Base-by-base conservation (phyloP, 37 sponge, comb jelly and placozoan genomes). In the Bolinopsis microptera region DNA sequence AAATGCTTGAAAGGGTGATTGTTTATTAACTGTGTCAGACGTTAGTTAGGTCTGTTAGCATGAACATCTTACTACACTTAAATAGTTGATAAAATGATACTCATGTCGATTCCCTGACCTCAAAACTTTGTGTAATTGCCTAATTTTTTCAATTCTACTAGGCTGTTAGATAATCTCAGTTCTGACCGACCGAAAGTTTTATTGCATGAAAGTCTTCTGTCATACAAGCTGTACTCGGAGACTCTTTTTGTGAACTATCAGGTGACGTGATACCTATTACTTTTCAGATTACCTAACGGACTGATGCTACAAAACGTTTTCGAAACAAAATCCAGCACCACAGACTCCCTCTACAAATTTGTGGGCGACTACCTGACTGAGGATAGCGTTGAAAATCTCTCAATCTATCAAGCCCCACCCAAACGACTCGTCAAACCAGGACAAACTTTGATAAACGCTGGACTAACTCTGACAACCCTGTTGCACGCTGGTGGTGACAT, bases 281-380 rank as follows among this genome's bases (percentile, higher is more conserved):
- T 80, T 27, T 39, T 24, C 90, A 86, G 90, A 41, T 86, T 86
- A 2, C 90, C 61, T 23, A 41, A 86, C 36, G 90, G 90, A 25
- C 13, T 39, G 41, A 39, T 41, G 61, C 48, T 86, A 21, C 90
- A 86, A 26, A 41, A 86, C 36, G 90, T 86, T n/a, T 86, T 86
- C 61, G 36, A 41, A 39, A 18, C 90, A 38, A 41, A 22, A 26
- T 18, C 13, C 35, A 24, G 36, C 61, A 40, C 90, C 5, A 86
- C 90, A 86, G 90, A 86, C 35, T 5, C 26, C 0, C 90, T 86
- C 61, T 86, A 86, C 39, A 34, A 86, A 23, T 86, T 86, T 86
- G 90, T 86, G 1, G 2, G 25, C 3, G 2, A 1, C 0, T 86
- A 86, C 30, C 90, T 86, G 21, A 41, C 90, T 38, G 32, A 77